Evolutionary conservation across 2,888 invertebrate genomes (phyloP).

Genomic region (Chamaedrilus cognettii): DNA sequence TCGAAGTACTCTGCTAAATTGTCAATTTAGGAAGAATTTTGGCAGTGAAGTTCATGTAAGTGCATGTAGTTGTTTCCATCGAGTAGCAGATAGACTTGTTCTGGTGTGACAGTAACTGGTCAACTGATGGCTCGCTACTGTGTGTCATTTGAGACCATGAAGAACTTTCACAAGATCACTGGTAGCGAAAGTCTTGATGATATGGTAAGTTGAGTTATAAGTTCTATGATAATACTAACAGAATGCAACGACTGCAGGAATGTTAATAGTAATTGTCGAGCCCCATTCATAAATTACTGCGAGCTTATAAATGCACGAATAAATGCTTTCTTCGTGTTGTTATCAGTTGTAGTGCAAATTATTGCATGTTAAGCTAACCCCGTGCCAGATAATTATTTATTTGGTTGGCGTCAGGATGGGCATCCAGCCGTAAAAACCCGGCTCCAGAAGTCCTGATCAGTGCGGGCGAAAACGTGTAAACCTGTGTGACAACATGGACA

Average conservation of each 20-base stretch:
- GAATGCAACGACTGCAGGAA: neutral
- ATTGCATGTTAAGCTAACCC: too few relatives aligned
- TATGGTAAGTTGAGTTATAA: too few relatives aligned
- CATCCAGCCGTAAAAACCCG: too few relatives aligned
- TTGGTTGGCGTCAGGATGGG: too few relatives aligned
- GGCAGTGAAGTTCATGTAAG: too few relatives aligned
- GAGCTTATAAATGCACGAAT: neutral
- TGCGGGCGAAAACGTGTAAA: too few relatives aligned
- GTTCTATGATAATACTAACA: slow-evolving; percentile 17
- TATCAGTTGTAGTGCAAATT: neutral
- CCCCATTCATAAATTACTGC: neutral
- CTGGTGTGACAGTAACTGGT: slow-evolving; percentile 61
- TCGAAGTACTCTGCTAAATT: too few relatives aligned
- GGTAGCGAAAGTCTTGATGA: slow-evolving; percentile 53
- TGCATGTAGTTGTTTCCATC: too few relatives aligned
- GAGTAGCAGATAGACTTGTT: neutral
- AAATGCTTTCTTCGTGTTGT: neutral
- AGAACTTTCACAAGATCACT: slow-evolving; percentile 54
- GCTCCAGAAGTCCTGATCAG: too few relatives aligned
- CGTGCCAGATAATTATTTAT: too few relatives aligned
- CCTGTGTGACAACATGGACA: too few relatives aligned
- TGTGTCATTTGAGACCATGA: slow-evolving; percentile 74
- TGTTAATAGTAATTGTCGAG: neutral
- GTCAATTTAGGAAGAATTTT: too few relatives aligned
- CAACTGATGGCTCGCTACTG: slow-evolving; percentile 72